These are phyloP conservation scores for Australoheros scitulus DNA, from an alignment of 2,113 vertebrate species.

Conservation along the genomic window DNA sequence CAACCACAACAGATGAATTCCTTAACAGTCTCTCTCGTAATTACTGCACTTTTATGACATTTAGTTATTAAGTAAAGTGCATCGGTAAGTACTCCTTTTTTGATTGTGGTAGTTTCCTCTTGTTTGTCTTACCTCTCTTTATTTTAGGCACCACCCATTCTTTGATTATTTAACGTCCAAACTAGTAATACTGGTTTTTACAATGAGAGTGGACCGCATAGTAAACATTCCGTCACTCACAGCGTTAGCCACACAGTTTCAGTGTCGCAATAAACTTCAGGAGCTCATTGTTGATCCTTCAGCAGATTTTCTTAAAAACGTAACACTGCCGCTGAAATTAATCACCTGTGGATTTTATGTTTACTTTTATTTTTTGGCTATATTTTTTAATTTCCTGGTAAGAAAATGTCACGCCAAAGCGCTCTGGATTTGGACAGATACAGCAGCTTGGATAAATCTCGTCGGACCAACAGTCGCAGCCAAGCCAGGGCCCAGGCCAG, in stretches of 20 bases:
- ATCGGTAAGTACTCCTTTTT: background rate
- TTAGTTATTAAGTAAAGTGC: background rate
- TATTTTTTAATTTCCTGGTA: background rate
- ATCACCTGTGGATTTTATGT: slow-evolving; percentile 7
- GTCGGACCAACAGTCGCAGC: slow-evolving; percentile 78
- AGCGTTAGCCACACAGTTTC: slow-evolving; percentile 74
- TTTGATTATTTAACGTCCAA: slow-evolving; percentile 30
- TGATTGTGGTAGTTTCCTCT: background rate
- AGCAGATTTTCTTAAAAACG: background rate
- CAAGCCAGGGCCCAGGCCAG: slow-evolving; percentile 50
- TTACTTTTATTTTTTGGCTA: background rate
- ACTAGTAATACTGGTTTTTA: slow-evolving; percentile 79
- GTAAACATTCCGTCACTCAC: slow-evolving; percentile 68
- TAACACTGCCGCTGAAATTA: background rate
- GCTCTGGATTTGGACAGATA: slow-evolving; percentile 79
- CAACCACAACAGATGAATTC: background rate
- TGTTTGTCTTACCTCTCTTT: slow-evolving; percentile 3
- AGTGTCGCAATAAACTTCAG: slow-evolving; percentile 53
- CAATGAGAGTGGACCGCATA: slow-evolving; percentile 61
- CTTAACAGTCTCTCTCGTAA: background rate
- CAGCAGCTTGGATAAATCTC: slow-evolving; percentile 79
- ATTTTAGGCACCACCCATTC: slow-evolving; percentile 42
- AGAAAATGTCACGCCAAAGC: slow-evolving; percentile 69
- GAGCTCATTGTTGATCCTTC: background rate
- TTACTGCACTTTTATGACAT: background rate